Percentiles rank a stretch among this genome's conserved stretches.
These are phyloP conservation scores for Burhinus bistriatus DNA, from an alignment of 2,113 vertebrate genomes.

Conservation along the genomic window DNA sequence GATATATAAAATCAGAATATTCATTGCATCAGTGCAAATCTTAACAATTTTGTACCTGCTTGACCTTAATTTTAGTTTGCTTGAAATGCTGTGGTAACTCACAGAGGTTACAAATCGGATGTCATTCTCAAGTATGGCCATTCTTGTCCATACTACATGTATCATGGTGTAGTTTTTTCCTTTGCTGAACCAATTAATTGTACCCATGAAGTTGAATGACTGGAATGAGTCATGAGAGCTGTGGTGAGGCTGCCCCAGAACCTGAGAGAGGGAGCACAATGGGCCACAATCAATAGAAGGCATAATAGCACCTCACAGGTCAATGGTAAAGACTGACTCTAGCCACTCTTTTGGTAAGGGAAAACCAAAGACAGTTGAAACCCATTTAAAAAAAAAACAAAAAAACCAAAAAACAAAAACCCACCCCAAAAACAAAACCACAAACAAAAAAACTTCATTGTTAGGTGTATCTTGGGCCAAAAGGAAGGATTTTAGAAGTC, in stretches of 20 bases:
- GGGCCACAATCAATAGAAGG: neutral
- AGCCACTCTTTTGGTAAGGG: neutral
- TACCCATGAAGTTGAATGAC: neutral
- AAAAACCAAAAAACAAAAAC: too few relatives aligned
- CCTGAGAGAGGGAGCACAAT: neutral
- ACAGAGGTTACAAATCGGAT: neutral
- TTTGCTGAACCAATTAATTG: neutral
- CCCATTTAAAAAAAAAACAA: neutral
- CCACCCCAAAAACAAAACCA: neutral
- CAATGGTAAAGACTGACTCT: neutral
- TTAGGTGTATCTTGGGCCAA: neutral
- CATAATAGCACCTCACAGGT: neutral
- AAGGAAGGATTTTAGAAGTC: neutral
- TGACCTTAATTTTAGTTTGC: neutral
- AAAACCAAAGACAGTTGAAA: neutral
- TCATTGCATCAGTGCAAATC: neutral
- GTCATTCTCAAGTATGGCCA: neutral
- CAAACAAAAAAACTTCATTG: neutral
- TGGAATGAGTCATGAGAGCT: neutral
- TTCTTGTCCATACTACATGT: neutral
- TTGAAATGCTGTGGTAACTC: neutral
- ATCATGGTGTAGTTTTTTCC: neutral
- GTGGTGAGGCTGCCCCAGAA: neutral
- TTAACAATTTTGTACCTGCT: neutral
- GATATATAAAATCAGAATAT: neutral